These are phyloP conservation scores for Caretta caretta DNA, from an alignment of 2,113 vertebrate species.

Conservation along the genomic window DNA sequence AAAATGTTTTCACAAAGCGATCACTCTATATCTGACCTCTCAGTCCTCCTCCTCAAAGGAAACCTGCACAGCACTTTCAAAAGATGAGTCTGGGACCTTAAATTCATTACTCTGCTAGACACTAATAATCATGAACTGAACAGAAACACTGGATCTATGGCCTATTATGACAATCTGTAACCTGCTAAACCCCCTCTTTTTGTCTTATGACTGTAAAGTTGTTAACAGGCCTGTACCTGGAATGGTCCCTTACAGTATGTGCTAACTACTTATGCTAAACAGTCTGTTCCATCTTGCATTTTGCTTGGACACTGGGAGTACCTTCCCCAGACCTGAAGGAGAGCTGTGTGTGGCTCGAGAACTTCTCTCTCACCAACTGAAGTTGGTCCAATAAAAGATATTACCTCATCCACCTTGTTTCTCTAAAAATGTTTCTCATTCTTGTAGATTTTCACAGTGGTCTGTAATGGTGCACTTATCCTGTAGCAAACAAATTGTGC, in stretches of 20 bases:
- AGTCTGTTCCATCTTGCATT: neutral
- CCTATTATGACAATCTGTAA: neutral
- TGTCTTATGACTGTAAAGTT: no score
- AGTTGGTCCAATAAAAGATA: neutral
- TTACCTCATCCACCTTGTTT: neutral
- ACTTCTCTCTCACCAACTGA: neutral
- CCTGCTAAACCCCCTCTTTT: no score
- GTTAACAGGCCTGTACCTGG: neutral
- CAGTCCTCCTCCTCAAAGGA: no score
- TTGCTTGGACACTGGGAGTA: neutral
- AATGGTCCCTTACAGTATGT: neutral
- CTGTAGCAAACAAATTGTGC: neutral
- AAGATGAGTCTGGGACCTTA: no score
- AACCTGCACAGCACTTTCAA: no score
- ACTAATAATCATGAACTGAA: neutral
- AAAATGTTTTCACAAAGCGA: neutral
- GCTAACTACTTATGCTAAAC: no score
- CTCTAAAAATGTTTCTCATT: constrained; percentile 40
- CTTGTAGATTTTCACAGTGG: constrained; percentile 3
- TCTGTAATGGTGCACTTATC: constrained; percentile 28
- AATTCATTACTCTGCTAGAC: no score
- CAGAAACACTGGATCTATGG: neutral
- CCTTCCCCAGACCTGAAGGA: neutral
- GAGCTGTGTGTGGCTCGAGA: neutral
- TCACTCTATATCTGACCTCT: no score